Evolutionary conservation across 2,888 invertebrate species (phyloP).

Genomic region (Hemithea aestivaria): DNA sequence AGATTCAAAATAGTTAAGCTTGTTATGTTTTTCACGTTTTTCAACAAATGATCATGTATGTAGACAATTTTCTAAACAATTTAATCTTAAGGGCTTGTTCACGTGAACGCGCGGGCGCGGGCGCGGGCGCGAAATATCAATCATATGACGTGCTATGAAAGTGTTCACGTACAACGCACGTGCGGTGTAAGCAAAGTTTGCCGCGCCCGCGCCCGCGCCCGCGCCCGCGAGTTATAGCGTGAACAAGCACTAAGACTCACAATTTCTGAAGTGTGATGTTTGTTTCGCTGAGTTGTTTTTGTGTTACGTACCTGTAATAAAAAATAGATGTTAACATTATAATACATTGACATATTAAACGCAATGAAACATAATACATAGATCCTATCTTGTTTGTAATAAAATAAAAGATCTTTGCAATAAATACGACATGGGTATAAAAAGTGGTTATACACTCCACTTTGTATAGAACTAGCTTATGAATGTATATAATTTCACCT

Average conservation of each 20-base stretch:
- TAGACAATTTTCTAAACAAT: conserved; percentile 22
- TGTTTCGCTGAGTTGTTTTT: conserved; percentile 16
- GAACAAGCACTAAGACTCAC: conserved; percentile 27
- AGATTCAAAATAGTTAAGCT: conserved; percentile 13
- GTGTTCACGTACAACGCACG: no score
- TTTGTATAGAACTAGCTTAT: no score
- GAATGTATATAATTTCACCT: no score
- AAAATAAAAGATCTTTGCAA: conserved; percentile 1
- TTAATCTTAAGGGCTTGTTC: no score
- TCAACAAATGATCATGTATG: conserved; percentile 19
- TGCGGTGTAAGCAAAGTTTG: no score
- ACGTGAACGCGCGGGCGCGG: no score
- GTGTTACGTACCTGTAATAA: conserved; percentile 46
- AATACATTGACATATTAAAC: conserved; percentile 2
- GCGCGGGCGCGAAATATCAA: no score
- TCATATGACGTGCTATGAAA: no score
- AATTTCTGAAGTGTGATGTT: conserved; percentile 24
- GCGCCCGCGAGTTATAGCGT: no score
- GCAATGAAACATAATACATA: conserved; percentile 17
- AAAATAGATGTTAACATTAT: conserved; percentile 26
- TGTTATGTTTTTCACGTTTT: conserved; percentile 28
- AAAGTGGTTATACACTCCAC: no score
- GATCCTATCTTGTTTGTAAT: neutral
- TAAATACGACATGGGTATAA: no score
- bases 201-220: no score